Conservation (phyloP, 2,113 vertebrate genomes). For the Oxyura jamaicensis region DNA sequence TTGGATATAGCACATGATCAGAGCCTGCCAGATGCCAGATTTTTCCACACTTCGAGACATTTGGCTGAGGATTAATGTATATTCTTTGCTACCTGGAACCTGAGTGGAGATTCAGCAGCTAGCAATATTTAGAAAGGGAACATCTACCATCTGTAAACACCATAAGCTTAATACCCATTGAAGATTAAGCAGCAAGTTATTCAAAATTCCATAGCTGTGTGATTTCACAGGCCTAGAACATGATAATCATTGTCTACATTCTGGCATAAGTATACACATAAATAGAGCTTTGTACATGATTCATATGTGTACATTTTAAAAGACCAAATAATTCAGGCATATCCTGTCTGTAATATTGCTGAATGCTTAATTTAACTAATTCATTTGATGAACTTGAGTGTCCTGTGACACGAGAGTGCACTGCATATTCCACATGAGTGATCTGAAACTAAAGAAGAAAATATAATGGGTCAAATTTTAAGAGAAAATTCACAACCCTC, state of each 20-base stretch:
- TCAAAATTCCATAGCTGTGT: neutral
- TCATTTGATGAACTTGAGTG: neutral
- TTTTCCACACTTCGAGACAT: neutral
- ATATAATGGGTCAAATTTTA: neutral
- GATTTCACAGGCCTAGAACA: neutral
- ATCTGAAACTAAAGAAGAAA: neutral
- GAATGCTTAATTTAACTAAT: neutral
- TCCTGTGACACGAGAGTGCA: neutral
- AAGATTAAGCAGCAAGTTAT: neutral
- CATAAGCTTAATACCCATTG: neutral
- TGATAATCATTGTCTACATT: neutral
- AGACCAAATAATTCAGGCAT: neutral
- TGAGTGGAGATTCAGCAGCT: neutral
- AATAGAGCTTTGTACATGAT: neutral
- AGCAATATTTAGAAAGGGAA: neutral
- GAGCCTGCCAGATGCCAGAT: neutral
- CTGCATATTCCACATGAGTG: neutral
- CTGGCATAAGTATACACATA: neutral
- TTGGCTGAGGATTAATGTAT: neutral
- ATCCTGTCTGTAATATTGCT: neutral
- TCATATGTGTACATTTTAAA: rapidly evolving
- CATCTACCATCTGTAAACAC: neutral
- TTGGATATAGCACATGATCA: neutral
- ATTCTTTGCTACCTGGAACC: neutral
- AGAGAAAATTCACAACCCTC: neutral